Conservation (phyloP, 2,797 vertebrate genomes). For the Sparidentex hasta region DNA sequence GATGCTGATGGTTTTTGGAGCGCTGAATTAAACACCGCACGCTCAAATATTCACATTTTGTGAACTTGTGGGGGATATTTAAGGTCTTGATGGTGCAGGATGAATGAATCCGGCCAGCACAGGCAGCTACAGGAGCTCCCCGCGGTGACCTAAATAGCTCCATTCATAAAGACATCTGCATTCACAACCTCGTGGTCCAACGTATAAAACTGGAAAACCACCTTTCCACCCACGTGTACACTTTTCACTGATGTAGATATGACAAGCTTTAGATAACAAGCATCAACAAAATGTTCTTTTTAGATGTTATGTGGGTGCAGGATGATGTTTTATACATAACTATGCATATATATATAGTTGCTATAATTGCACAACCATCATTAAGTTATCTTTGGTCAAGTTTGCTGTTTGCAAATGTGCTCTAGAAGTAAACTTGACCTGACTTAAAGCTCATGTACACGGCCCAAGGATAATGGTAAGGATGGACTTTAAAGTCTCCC, state of each 20-base stretch:
- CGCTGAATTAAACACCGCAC: not conserved
- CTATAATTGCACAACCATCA: not conserved
- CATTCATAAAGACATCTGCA: conserved; percentile 44
- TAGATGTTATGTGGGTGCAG: not conserved
- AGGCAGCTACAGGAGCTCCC: conserved; percentile 12
- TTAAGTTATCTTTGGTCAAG: not conserved
- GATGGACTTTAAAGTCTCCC: no score
- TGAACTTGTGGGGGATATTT: conserved; percentile 13
- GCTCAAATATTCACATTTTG: not conserved
- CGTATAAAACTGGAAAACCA: not conserved
- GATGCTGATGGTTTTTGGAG: not conserved
- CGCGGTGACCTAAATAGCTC: conserved; percentile 45
- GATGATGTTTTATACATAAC: no score
- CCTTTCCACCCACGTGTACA: not conserved
- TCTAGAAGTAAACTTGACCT: no score
- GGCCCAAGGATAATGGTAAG: not conserved
- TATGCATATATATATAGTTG: no score
- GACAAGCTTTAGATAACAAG: not conserved
- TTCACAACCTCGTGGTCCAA: conserved; percentile 8
- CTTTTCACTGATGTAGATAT: not conserved
- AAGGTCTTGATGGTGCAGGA: conserved; percentile 35
- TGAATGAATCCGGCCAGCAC: conserved; percentile 33
- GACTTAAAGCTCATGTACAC: not conserved
- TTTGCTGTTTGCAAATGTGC: no score
- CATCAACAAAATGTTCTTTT: not conserved